phyloP scores from a whole-genome alignment of 1,140 invertebrate genomes.

The Elymnias hypermnestra region DNA sequence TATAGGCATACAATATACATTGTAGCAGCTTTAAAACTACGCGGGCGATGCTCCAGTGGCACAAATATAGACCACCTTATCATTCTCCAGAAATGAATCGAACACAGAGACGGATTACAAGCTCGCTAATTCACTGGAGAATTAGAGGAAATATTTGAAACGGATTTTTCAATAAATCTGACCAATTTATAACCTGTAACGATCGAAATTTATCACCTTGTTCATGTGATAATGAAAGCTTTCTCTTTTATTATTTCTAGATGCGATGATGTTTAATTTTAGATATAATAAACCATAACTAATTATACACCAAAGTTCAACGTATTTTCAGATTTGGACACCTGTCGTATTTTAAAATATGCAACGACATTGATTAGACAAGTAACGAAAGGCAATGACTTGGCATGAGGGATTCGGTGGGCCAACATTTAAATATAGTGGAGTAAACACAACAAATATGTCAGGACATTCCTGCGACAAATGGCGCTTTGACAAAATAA shows the following conservation, averaged over 20 bases:
- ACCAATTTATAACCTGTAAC: too few relatives aligned
- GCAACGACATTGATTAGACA: too few relatives aligned
- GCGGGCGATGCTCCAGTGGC: constrained; percentile 33
- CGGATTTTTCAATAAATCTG: too few relatives aligned
- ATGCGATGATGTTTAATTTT: too few relatives aligned
- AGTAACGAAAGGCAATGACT: constrained; percentile 17
- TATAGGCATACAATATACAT: too few relatives aligned
- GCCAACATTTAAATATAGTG: constrained; percentile 7
- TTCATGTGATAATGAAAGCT: too few relatives aligned
- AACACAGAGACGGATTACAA: constrained; percentile 40
- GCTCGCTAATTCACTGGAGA: constrained; percentile 29
- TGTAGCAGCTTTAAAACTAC: constrained; percentile 3
- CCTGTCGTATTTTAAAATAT: constrained; percentile 4
- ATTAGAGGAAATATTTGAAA: constrained; percentile 16
- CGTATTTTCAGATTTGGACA: too few relatives aligned
- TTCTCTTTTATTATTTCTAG: too few relatives aligned
- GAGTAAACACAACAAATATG: constrained; percentile 25
- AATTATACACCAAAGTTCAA: too few relatives aligned
- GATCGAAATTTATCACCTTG: too few relatives aligned
- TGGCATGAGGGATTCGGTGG: constrained; percentile 15
- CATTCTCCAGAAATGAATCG: constrained; percentile 58
- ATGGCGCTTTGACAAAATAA: constrained; percentile 37
- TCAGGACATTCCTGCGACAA: constrained; percentile 12
- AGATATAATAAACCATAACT: too few relatives aligned
- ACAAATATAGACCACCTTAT: constrained; percentile 58